phyloP scores from a whole-genome alignment of 2,113 vertebrate genomes.

The Indri indri region DNA sequence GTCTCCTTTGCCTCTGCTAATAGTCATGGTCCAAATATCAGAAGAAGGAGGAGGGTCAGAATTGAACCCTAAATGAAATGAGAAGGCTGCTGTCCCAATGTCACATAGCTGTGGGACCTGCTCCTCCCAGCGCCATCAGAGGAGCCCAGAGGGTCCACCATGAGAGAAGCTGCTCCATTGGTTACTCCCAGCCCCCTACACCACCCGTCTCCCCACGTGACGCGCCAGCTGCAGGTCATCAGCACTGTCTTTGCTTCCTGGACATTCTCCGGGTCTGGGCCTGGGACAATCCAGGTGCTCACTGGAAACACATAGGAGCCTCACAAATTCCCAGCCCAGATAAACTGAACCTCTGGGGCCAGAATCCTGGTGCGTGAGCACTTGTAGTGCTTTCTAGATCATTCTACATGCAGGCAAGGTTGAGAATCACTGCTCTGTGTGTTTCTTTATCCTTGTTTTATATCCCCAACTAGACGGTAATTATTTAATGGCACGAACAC shows the following conservation, averaged over 20 bases:
- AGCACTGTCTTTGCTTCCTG: too few relatives aligned
- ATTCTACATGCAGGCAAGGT: fast-evolving
- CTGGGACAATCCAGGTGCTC: background rate
- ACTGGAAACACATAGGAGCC: background rate
- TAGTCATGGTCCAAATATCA: background rate
- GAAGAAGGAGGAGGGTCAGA: background rate
- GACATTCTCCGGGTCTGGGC: background rate
- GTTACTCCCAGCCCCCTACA: background rate
- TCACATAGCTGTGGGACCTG: too few relatives aligned
- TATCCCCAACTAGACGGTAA: fast-evolving
- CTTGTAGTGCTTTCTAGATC: fast-evolving
- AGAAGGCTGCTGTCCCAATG: background rate
- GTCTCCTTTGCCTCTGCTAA: background rate
- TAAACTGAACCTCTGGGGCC: fast-evolving
- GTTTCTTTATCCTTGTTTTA: background rate
- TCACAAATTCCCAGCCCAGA: background rate
- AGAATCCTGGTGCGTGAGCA: fast-evolving
- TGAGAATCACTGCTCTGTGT: background rate
- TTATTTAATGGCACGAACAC: fast-evolving
- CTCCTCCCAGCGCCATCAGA: background rate
- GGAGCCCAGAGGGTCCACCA: too few relatives aligned
- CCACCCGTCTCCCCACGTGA: too few relatives aligned
- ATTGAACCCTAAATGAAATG: fast-evolving
- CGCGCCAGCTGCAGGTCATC: background rate
- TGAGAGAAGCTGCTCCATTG: background rate